Conservation (phyloP, 2,113 vertebrate genomes). For the Siniperca chuatsi region DNA sequence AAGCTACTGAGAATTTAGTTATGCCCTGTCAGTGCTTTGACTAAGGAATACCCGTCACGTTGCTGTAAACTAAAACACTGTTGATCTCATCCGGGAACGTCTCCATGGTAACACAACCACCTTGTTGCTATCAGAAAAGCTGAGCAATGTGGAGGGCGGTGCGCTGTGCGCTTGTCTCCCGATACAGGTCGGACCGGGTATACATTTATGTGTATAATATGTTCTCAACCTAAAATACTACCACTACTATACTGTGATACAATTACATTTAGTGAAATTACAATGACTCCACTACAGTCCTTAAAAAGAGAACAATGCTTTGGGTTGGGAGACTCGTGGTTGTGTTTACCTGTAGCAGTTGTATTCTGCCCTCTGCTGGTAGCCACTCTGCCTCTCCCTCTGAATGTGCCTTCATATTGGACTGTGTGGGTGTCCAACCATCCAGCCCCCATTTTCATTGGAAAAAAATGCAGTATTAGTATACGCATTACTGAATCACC, state of each 20-base stretch:
- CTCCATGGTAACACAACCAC: constrained; percentile 40
- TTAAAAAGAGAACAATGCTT: neutral
- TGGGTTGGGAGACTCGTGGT: neutral
- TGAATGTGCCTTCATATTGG: neutral
- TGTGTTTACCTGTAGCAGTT: constrained; percentile 9
- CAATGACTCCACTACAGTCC: no score
- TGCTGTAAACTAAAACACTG: constrained; percentile 33
- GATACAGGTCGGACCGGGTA: neutral
- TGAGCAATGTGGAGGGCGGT: neutral
- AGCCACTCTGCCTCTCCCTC: neutral
- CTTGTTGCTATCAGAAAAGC: neutral
- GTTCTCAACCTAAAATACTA: no score
- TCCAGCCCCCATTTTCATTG: neutral
- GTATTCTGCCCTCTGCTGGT: constrained; percentile 13
- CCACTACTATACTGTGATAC: neutral
- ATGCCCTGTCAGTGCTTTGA: neutral
- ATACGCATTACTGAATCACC: neutral
- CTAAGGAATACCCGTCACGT: neutral
- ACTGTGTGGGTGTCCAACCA: neutral
- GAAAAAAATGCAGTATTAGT: neutral
- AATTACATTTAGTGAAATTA: neutral
- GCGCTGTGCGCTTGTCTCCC: neutral
- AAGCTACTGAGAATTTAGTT: neutral
- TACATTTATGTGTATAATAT: neutral
- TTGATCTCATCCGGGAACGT: constrained; percentile 13